Base-by-base conservation (phyloP, 2,797 vertebrate genomes). In the Buphagus erythrorhynchus region DNA sequence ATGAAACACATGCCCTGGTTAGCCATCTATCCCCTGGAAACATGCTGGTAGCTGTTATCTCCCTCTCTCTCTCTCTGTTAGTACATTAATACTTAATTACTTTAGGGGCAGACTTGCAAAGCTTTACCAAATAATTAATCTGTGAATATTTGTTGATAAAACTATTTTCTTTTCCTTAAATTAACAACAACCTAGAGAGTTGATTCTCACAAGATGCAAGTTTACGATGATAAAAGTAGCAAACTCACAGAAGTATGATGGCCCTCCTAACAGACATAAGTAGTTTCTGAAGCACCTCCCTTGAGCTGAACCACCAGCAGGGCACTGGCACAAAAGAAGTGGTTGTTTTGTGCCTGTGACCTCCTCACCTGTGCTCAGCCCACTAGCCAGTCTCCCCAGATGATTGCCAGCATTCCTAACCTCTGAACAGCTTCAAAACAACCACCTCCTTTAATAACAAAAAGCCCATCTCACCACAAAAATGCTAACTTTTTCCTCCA, bases 361-460 rank as follows among this genome's bases (percentile, higher is more conserved):
- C 85, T 91, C 71, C 86, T 95, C 92, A 91, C 67, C 69, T 88
- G 71, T 4, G 2, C 69, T 79, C 65, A 75, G 78, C 43, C 61
- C 74, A 77, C 82, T 89, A 66, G 91, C 74, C 69, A 38, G 58
- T 51, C 86, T 85, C 42, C 49, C 55, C 43, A 93, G 68, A 95
- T 52, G 63, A 82, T 0, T 82, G 71, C 52, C 74, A 96, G 78
- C 81, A 96, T 95, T 93, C 88, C 81, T 92, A 90, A 90, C 66
- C 42, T 88, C 93, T 90, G 58, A 91, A 40, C n/a, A 93, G 35
- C 84, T 86, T 95, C 46, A 88, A 75, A 85, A 93, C 35, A 67
- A 74, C 52, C 66, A 87, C 49, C 45, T 74, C 71, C 54, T 89
- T 72, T 52, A 86, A 59, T 21, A 88, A 92, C 38, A 82, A 81